Percentiles rank a stretch among this genome's conserved stretches.
Conservation (phyloP, 2,888 invertebrate genomes). For the Seira ritae region DNA sequence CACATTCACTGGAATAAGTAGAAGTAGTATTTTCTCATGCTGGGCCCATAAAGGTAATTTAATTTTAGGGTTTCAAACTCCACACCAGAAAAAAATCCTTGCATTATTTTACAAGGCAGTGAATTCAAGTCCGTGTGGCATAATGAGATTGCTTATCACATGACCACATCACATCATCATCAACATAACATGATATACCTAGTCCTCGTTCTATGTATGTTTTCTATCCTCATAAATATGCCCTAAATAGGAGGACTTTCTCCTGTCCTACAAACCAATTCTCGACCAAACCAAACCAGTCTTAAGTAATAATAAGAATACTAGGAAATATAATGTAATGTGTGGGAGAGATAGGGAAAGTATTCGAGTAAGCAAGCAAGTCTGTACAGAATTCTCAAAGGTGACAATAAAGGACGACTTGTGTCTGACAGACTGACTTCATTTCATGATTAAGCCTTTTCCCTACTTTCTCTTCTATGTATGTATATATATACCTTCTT, state of each 20-base stretch:
- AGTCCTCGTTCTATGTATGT: background rate
- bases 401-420: no score
- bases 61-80: constrained; percentile 5
- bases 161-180: constrained; percentile 1
- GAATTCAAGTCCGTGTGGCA: no score
- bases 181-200: no score
- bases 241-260: background rate
- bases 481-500: no score
- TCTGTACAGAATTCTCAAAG: no score
- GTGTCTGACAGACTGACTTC: no score
- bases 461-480: no score
- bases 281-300: background rate
- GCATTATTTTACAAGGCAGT: background rate
- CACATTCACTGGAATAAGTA: no score
- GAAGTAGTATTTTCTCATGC: background rate
- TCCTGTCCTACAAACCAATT: background rate
- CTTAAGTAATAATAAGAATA: background rate
- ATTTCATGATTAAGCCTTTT: no score
- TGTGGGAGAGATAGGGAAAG: background rate
- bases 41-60: background rate
- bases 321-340: no score
- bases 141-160: constrained; percentile 11
- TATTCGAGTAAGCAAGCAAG: no score
- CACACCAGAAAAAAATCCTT: background rate
- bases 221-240: background rate